Percentiles rank a stretch among this genome's conserved stretches.
These are phyloP conservation scores for Neoscelio sp. DNA, from an alignment of 2,888 invertebrate genomes.

Conservation along the genomic window DNA sequence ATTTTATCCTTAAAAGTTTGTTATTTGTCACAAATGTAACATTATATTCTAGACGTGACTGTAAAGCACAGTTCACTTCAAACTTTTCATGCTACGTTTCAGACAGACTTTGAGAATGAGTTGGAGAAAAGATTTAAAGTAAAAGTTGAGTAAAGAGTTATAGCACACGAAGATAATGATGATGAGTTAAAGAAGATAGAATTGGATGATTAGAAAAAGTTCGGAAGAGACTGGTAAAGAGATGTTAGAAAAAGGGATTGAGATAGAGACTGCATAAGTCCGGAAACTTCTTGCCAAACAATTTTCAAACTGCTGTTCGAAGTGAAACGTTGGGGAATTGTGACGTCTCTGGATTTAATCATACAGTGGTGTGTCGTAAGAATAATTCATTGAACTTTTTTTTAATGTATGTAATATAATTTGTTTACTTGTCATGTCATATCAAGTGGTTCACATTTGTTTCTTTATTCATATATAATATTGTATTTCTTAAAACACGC, in stretches of 20 bases:
- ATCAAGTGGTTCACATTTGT: no score
- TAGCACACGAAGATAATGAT: constrained; percentile 57
- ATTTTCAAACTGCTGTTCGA: constrained; percentile 37
- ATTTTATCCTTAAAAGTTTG: constrained; percentile 39
- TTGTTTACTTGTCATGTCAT: no score
- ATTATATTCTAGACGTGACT: constrained; percentile 47
- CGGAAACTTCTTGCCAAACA: constrained; percentile 40
- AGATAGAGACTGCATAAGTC: constrained; percentile 39
- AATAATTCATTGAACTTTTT: no score
- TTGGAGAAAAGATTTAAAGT: constrained; percentile 48
- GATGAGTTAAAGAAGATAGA: constrained; percentile 64
- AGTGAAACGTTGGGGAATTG: constrained; percentile 37
- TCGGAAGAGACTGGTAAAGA: constrained; percentile 34
- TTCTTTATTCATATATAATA: no score
- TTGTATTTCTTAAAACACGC: no score
- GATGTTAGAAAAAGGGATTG: constrained; percentile 49
- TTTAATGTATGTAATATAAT: no score
- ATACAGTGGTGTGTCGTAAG: no score
- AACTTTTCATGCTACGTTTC: constrained; percentile 52
- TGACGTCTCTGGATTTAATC: constrained; percentile 28
- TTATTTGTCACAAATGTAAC: constrained; percentile 40
- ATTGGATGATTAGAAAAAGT: constrained; percentile 61
- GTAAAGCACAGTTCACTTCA: constrained; percentile 55
- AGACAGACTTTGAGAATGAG: constrained; percentile 45
- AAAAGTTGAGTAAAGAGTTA: constrained; percentile 60